These are phyloP conservation scores for Melopsittacus undulatus DNA, from an alignment of 2,797 vertebrate genomes.

Conservation along the genomic window DNA sequence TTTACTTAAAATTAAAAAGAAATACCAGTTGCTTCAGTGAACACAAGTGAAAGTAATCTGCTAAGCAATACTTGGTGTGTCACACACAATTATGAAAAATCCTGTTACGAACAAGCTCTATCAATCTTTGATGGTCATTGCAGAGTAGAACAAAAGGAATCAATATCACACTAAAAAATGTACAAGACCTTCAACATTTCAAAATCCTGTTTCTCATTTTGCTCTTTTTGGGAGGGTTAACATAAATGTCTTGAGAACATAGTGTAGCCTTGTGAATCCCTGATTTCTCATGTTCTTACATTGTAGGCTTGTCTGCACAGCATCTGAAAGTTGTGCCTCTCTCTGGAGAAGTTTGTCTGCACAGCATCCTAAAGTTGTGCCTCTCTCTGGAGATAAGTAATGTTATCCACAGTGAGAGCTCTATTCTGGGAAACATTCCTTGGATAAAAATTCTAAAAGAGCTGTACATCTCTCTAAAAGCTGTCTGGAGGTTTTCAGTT, in stretches of 20 bases:
- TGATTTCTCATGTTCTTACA: not conserved
- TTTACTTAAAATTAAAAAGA: conserved; percentile 28
- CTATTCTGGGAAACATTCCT: not conserved
- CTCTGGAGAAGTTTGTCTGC: not conserved
- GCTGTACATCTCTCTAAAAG: not conserved
- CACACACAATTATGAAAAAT: not conserved
- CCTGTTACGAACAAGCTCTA: not conserved
- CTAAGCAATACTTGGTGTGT: not conserved
- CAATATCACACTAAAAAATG: not conserved
- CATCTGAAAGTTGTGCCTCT: not conserved
- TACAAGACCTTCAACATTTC: not conserved
- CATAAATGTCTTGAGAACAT: not conserved
- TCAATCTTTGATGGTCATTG: not conserved
- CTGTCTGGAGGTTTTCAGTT: not conserved
- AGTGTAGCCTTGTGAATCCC: not conserved
- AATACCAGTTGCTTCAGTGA: not conserved
- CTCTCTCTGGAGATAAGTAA: not conserved
- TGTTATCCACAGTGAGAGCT: not conserved
- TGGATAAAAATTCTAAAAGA: not conserved
- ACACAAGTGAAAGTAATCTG: not conserved
- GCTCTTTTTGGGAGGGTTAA: not conserved
- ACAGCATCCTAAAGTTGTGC: not conserved
- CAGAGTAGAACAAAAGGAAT: not conserved
- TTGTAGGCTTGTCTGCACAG: not conserved
- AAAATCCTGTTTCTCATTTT: not conserved